Conservation (phyloP, 2,113 vertebrate genomes). For the Phocoena sinus region DNA sequence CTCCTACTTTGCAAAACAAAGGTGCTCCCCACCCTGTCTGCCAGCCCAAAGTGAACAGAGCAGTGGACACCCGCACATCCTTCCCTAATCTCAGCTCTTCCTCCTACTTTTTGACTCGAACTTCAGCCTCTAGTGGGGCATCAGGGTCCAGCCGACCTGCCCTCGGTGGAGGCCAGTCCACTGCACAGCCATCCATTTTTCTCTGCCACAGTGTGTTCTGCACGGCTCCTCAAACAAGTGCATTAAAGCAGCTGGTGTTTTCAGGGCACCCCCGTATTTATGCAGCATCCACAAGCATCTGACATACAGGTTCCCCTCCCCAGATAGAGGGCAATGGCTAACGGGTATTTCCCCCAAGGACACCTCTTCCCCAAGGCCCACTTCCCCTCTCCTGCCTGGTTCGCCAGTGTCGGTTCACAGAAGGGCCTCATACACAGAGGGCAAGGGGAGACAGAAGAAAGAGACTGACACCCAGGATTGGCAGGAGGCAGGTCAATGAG, state of each 20-base stretch:
- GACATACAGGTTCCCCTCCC: not conserved
- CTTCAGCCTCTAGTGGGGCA: not conserved
- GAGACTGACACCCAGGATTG: not conserved
- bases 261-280: not conserved
- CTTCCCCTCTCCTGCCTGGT: not conserved
- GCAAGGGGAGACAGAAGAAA: not conserved
- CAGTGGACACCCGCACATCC: not conserved
- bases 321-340: not conserved
- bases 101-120: not conserved
- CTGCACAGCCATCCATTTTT: not conserved
- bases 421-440: not conserved
- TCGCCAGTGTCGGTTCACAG: not conserved
- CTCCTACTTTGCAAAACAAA: not conserved
- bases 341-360: not conserved
- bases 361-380: not conserved
- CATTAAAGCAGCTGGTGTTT: not conserved
- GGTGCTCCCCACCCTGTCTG: not conserved
- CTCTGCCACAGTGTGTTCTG: rapidly evolving
- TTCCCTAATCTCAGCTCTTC: not conserved
- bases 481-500: rapidly evolving
- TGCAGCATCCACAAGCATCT: not conserved
- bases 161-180: not conserved
- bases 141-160: not conserved
- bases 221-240: not conserved
- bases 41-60: not conserved